These are phyloP conservation scores for Bedellia somnulentella DNA, from an alignment of 2,888 invertebrate genomes.

Conservation along the genomic window DNA sequence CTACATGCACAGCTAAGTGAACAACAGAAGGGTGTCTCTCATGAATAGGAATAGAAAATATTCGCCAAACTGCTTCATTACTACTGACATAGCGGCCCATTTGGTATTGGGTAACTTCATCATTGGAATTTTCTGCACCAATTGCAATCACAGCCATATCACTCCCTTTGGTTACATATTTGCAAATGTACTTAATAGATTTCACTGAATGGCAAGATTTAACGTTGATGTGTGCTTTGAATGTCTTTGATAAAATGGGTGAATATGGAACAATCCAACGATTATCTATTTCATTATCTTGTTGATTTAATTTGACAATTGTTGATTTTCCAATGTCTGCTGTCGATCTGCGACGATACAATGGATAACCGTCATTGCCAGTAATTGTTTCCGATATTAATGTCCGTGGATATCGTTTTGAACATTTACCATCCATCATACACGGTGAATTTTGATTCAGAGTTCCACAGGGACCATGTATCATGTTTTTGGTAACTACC, in stretches of 20 bases:
- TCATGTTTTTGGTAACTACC: constrained; percentile 6
- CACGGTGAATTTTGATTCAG: constrained; percentile 6
- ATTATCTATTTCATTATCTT: constrained; percentile 11
- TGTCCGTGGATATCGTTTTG: too few species aligned
- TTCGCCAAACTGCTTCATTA: constrained; percentile 17
- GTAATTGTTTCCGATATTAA: constrained; percentile 1
- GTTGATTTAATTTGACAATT: constrained; percentile 1
- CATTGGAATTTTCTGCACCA: constrained; percentile 7
- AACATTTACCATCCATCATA: constrained; percentile 8
- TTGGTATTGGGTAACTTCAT: constrained; percentile 16
- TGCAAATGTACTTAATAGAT: constrained; percentile 2
- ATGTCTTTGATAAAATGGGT: constrained; percentile 13
- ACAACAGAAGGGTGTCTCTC: constrained; percentile 14
- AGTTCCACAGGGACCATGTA: constrained; percentile 7
- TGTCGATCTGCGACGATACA: constrained; percentile 12
- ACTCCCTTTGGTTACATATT: constrained; percentile 10
- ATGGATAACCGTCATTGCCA: constrained; percentile 1
- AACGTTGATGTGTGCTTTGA: constrained; percentile 15
- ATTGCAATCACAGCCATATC: constrained; percentile 13
- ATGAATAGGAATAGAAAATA: constrained; percentile 12
- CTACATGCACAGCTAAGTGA: constrained; percentile 15
- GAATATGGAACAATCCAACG: constrained; percentile 14
- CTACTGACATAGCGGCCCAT: constrained; percentile 18
- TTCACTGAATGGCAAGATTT: constrained; percentile 1
- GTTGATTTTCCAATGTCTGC: too few species aligned